Conservation (phyloP, 2,113 vertebrate genomes). For the Corythoichthys haematopterus region DNA sequence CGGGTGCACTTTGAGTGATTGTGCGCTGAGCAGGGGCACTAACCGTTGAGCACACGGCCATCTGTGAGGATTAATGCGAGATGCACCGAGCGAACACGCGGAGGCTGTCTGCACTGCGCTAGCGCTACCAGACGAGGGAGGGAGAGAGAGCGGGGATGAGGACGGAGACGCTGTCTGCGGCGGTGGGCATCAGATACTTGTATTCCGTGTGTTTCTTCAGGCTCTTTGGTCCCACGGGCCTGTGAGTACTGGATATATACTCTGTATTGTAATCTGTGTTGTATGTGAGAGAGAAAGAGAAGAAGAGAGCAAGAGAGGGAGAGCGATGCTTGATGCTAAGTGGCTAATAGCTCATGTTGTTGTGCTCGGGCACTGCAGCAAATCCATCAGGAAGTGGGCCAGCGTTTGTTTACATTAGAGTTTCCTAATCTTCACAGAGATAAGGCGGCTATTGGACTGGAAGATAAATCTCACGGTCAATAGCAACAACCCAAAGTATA, state of each 20-base stretch:
- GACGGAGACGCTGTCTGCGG: constrained; percentile 69
- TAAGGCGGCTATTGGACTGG: neutral
- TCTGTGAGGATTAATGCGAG: constrained; percentile 22
- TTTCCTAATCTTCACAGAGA: constrained; percentile 5
- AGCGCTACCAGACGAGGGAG: constrained; percentile 40
- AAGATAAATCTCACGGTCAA: neutral
- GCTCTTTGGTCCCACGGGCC: constrained; percentile 67
- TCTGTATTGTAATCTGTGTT: constrained; percentile 8
- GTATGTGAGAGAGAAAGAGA: neutral
- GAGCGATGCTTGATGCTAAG: constrained; percentile 49
- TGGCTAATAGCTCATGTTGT: constrained; percentile 55
- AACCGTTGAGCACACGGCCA: constrained; percentile 6
- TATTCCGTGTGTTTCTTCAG: constrained; percentile 75
- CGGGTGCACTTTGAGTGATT: constrained; percentile 35
- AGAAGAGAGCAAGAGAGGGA: neutral
- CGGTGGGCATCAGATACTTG: constrained; percentile 69
- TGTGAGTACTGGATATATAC: constrained; percentile 62
- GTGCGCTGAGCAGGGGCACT: constrained; percentile 40
- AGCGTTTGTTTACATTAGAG: constrained; percentile 44
- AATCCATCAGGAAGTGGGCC: constrained; percentile 42
- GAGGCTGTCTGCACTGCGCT: constrained; percentile 31
- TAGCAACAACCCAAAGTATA: too few species aligned
- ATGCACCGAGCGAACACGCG: neutral
- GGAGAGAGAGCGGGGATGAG: constrained; percentile 65
- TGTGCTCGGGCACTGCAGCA: constrained; percentile 51